Conservation (phyloP, 2,113 vertebrate genomes). For the Jacana jacana region DNA sequence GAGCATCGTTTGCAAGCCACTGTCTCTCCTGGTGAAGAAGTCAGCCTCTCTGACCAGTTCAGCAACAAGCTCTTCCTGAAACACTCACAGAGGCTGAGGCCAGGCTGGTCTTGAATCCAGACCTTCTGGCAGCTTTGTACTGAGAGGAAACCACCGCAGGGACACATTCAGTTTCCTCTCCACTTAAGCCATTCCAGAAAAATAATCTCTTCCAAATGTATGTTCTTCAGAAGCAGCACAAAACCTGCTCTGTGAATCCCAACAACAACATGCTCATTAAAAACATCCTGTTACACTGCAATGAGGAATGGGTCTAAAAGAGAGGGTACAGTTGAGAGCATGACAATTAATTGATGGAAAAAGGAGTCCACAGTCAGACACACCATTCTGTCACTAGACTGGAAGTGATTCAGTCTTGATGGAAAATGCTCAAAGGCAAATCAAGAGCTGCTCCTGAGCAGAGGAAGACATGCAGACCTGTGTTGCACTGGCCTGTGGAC, state of each 20-base stretch:
- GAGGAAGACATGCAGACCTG: neutral
- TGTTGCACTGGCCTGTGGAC: neutral
- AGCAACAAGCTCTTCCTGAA: neutral
- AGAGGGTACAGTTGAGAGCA: neutral
- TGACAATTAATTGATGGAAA: neutral
- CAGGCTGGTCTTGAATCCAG: neutral
- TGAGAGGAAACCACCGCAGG: neutral
- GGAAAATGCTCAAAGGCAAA: neutral
- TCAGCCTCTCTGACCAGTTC: neutral
- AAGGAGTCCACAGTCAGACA: neutral
- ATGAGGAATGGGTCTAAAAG: neutral
- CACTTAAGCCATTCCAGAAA: neutral
- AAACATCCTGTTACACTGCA: neutral
- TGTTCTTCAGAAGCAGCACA: neutral
- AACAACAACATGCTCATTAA: neutral
- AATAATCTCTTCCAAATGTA: slow-evolving; percentile 1
- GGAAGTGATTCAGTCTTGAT: neutral
- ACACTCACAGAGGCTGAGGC: neutral
- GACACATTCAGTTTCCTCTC: neutral
- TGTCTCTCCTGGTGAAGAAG: neutral
- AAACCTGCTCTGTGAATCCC: neutral
- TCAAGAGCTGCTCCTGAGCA: neutral
- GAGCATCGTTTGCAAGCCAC: neutral
- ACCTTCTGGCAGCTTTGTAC: neutral
- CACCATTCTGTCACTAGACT: neutral